Evolutionary conservation across 2,113 vertebrate genomes (phyloP).

Genomic region (Chlorodrepanis virens): DNA sequence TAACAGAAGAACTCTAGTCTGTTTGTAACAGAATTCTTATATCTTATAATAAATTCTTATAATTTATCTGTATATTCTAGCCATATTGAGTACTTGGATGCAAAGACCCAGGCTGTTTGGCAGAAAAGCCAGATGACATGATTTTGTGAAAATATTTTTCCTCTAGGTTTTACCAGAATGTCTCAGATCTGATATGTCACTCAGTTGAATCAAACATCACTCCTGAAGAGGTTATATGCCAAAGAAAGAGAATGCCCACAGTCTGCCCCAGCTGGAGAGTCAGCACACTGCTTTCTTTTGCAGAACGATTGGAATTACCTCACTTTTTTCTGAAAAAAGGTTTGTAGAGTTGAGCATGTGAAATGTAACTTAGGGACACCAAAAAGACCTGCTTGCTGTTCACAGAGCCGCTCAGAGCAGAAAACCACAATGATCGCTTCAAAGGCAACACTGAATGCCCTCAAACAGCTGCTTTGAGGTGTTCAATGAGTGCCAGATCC

Average conservation of each 20-base stretch:
- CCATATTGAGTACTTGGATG: neutral
- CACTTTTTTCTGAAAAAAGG: neutral
- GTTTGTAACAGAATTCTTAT: neutral
- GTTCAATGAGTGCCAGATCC: neutral
- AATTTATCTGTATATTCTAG: neutral
- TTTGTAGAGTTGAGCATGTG: neutral
- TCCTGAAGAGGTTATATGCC: neutral
- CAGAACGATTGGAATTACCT: neutral
- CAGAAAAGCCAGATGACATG: neutral
- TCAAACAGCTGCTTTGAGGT: neutral
- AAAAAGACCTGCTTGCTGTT: neutral
- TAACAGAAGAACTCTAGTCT: neutral
- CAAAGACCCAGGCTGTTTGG: neutral
- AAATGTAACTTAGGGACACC: neutral
- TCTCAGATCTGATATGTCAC: neutral
- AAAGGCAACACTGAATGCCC: neutral
- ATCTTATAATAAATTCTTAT: neutral
- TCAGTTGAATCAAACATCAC: neutral
- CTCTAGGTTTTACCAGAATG: neutral
- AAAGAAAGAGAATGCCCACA: neutral
- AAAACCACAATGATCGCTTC: rapidly evolving
- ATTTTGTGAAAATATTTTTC: neutral
- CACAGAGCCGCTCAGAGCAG: neutral
- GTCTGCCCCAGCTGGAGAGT: neutral
- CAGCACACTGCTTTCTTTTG: neutral